Evolutionary conservation across 2,888 invertebrate species (phyloP), one percentile per base, ranked within the genome.

Genomic region (Drosophila peninsularis): DNA sequence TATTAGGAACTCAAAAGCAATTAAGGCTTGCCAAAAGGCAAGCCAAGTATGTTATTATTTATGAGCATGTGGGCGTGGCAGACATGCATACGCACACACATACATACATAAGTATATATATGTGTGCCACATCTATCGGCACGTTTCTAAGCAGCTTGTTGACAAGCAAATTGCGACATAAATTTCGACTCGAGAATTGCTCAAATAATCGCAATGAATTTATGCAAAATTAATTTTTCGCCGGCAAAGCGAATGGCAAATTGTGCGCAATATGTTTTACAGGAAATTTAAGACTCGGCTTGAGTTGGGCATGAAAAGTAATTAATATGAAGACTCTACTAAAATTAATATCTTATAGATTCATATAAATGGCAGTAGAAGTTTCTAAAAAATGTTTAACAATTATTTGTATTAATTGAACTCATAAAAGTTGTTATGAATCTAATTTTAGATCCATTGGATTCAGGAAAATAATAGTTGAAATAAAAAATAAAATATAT

Each of bases 1-100:
- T 68, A 74, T 80, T 79, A 79, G 69, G 58, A 62, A 76, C 80
- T 79, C 62, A 54, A 70, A 71, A 73, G 82, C 73, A 81, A 80
- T 80, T 80, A 75, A 67, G 68, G 69, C 63, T 75, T 72, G 50
- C 71, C 54, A 79, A 63, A 71, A 64, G 70, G 65, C 50, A 56
- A 68, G 39, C 50, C 75, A 60, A 56, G 75, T 71, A 61, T 63
- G 62, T 60, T 73, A 66, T 79, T 76, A 78, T 79, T 78, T 73
- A 78, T 79, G 74, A 41, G 55, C 54, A 17, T 32, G 66, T 47
- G 45, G 66, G 63, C 47, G 58, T 62, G 74, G 30, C 49, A 52
- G 3, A 45, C 11, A 47, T 17, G 17, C 45, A 17, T 30, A 17
- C 10, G 10, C 2, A 30, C 24, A 13, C 11, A 19, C 2, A 11